Conservation (phyloP, 1,140 invertebrate genomes). For the Agraylea sexmaculata region DNA sequence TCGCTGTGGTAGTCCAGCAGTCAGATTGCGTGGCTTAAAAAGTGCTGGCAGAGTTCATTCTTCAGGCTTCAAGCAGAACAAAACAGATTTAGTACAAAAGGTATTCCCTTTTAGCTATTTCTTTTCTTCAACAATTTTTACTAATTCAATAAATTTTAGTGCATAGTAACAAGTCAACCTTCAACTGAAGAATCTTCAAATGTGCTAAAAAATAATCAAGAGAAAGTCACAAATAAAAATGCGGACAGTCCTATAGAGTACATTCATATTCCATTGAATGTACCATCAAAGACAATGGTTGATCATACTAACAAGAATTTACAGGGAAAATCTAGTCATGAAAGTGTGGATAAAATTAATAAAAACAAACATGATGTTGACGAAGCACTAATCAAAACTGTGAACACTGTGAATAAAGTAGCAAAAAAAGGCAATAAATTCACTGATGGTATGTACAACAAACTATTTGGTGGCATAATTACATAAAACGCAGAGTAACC, state of each 20-base stretch:
- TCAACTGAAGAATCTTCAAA: constrained; percentile 4
- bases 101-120: too few species aligned
- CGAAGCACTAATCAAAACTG: constrained; percentile 30
- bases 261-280: constrained; percentile 10
- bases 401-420: constrained; percentile 23
- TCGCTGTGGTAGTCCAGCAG: constrained; percentile 57
- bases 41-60: constrained; percentile 22
- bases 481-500: too few species aligned
- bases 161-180: constrained; percentile 13
- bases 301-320: too few species aligned
- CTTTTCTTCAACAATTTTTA: neutral
- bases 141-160: constrained; percentile 7
- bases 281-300: neutral
- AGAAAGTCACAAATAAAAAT: neutral
- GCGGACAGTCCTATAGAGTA: constrained; percentile 3
- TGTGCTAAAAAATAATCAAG: neutral
- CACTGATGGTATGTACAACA: constrained; percentile 42
- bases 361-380: constrained; percentile 11
- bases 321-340: too few species aligned
- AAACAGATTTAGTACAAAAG: too few species aligned
- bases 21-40: constrained; percentile 43
- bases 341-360: neutral
- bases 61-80: constrained; percentile 9
- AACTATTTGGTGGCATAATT: too few species aligned
- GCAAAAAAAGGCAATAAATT: constrained; percentile 54